These are phyloP conservation scores for Neogale vison DNA, from an alignment of 2,113 vertebrate genomes.

Conservation along the genomic window DNA sequence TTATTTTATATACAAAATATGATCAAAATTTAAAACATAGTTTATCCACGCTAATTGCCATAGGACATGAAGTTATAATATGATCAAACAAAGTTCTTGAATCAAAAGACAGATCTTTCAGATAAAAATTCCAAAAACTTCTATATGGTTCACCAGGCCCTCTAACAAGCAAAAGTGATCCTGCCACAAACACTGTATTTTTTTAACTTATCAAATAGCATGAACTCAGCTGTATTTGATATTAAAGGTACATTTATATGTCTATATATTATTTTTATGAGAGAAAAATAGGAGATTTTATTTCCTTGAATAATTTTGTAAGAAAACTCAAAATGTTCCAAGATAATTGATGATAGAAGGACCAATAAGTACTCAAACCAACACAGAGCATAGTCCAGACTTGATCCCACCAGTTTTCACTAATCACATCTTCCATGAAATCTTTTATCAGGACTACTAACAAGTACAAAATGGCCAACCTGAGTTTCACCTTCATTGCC, in stretches of 20 bases:
- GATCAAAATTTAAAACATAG: background rate
- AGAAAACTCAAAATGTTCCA: background rate
- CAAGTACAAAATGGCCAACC: slow-evolving; percentile 27
- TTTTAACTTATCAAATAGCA: background rate
- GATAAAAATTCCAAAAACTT: background rate
- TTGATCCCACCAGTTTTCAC: background rate
- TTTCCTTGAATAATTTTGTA: background rate
- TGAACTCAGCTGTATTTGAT: background rate
- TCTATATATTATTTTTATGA: slow-evolving; percentile 32
- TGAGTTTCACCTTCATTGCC: slow-evolving; percentile 54
- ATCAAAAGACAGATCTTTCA: background rate
- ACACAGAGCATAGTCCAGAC: background rate
- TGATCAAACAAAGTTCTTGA: background rate
- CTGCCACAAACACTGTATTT: background rate
- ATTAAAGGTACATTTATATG: background rate
- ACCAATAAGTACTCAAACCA: background rate
- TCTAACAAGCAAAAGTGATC: background rate
- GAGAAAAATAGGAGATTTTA: background rate
- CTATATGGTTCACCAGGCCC: background rate
- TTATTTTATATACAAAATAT: background rate
- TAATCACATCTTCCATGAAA: slow-evolving; percentile 17
- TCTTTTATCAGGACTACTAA: slow-evolving; percentile 48
- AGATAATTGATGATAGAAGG: background rate
- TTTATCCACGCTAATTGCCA: background rate
- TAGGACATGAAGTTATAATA: background rate